These are phyloP conservation scores for Dicentrarchus labrax DNA, from an alignment of 2,113 vertebrate genomes.

Conservation along the genomic window DNA sequence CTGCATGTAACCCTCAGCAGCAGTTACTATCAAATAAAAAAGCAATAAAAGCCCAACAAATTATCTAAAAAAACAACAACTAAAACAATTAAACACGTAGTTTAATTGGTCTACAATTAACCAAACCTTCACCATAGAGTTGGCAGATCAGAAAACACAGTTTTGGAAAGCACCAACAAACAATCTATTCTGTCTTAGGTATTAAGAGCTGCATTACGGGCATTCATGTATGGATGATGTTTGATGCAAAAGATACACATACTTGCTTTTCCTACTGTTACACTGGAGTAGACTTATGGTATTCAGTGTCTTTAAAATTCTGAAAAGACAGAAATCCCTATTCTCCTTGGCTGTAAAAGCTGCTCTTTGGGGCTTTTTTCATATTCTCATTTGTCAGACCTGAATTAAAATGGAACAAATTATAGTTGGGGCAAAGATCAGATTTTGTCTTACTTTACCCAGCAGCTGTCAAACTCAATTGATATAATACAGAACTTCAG, in stretches of 20 bases:
- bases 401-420: slow-evolving; percentile 78
- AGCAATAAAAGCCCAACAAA: no score
- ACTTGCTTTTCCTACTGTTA: neutral
- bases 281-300: slow-evolving; percentile 20
- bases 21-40: no score
- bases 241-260: slow-evolving; percentile 4
- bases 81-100: neutral
- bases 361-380: slow-evolving; percentile 53
- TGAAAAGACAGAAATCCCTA: slow-evolving; percentile 47
- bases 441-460: slow-evolving; percentile 71
- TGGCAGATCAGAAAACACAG: neutral
- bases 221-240: slow-evolving; percentile 5
- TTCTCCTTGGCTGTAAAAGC: slow-evolving; percentile 59
- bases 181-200: neutral
- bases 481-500: slow-evolving; percentile 53
- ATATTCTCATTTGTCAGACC: slow-evolving; percentile 65
- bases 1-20: no score
- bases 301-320: slow-evolving; percentile 62
- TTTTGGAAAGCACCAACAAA: neutral
- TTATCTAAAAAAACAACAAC: no score
- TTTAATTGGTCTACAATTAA: neutral
- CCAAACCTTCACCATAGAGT: neutral
- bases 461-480: slow-evolving; percentile 61
- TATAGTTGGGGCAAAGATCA: slow-evolving; percentile 72
- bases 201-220: neutral